Evolutionary conservation across 2,888 invertebrate genomes (phyloP).

Genomic region (Cheilosia urbana): DNA sequence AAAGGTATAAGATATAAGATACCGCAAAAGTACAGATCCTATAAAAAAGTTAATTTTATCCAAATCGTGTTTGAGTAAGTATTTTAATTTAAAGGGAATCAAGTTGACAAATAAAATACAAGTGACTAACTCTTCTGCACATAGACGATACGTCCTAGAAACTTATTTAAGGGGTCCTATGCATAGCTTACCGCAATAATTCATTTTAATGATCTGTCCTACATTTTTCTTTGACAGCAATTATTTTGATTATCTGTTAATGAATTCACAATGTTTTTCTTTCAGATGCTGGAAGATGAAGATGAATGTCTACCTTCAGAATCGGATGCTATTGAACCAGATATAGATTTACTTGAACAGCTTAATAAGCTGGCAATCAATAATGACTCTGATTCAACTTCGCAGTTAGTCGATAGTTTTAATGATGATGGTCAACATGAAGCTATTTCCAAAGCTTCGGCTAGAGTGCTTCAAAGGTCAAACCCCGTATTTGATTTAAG

Average conservation of each 20-base stretch:
- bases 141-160: too few relatives aligned
- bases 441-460: slow-evolving; percentile 85
- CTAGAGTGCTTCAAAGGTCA: slow-evolving; percentile 86
- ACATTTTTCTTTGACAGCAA: too few relatives aligned
- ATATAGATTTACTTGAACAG: slow-evolving; percentile 87
- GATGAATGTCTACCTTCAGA: slow-evolving; percentile 77
- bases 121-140: too few relatives aligned
- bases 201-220: too few relatives aligned
- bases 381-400: slow-evolving; percentile 74
- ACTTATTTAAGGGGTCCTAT: too few relatives aligned
- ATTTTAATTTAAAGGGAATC: too few relatives aligned
- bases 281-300: slow-evolving; percentile 85
- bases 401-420: slow-evolving; percentile 15
- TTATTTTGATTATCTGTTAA: too few relatives aligned
- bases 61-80: too few relatives aligned
- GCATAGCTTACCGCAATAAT: not conserved
- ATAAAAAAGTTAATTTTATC: too few relatives aligned
- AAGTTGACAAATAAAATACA: too few relatives aligned
- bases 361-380: slow-evolving; percentile 87
- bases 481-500: slow-evolving; percentile 89
- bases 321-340: slow-evolving; percentile 82
- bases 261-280: slow-evolving; percentile 21
- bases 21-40: too few relatives aligned
- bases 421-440: slow-evolving; percentile 80
- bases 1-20: too few relatives aligned